These are phyloP conservation scores for Limnephilus auricula DNA, from an alignment of 2,888 invertebrate genomes.

Conservation along the genomic window DNA sequence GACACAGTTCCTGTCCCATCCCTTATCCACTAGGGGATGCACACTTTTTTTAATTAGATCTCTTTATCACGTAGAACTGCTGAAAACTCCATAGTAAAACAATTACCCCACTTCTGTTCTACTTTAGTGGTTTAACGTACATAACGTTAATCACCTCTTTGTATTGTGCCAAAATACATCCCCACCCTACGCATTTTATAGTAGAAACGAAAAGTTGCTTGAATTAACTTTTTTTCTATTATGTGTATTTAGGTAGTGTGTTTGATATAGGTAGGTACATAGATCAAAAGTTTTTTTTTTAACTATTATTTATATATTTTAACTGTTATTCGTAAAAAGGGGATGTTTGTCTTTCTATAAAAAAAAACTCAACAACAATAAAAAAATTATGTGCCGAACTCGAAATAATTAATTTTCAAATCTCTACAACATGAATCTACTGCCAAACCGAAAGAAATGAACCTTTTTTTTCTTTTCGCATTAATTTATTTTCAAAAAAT, in stretches of 20 bases:
- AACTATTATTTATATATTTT: no score
- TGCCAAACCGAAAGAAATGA: no score
- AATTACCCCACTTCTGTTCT: neutral
- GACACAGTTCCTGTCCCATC: slow-evolving; percentile 22
- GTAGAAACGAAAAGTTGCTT: neutral
- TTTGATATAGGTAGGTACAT: neutral
- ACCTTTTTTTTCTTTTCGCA: no score
- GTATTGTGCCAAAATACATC: neutral
- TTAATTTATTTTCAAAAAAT: no score
- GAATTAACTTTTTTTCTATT: neutral
- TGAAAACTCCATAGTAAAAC: neutral
- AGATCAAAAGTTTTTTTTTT: no score
- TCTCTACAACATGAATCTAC: no score
- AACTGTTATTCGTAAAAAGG: no score
- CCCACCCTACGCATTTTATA: neutral
- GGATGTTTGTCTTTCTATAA: no score
- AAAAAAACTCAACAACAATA: no score
- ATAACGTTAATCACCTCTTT: neutral
- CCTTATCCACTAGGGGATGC: slow-evolving; percentile 15
- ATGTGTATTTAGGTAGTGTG: neutral
- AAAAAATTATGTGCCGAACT: no score
- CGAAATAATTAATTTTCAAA: no score
- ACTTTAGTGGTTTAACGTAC: neutral
- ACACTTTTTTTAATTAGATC: slow-evolving; percentile 23
- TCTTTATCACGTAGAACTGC: neutral